A percentile compares a stretch with the other conserved stretches of the same genome.
These are phyloP conservation scores for Zaprionus bogoriensis DNA, from an alignment of 2,888 invertebrate genomes.

Conservation along the genomic window DNA sequence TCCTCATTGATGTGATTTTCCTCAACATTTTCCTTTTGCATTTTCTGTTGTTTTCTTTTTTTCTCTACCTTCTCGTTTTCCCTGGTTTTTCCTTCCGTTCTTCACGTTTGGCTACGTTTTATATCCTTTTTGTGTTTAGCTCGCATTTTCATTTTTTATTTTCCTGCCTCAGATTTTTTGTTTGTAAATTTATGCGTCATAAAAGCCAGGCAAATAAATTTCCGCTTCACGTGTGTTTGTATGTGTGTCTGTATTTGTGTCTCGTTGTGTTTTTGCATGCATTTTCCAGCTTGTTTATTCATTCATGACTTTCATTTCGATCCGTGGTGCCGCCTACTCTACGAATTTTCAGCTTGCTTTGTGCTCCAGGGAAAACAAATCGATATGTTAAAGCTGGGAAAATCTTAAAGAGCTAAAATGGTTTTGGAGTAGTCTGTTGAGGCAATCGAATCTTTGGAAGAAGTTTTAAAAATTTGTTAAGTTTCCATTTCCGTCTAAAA, in stretches of 20 bases:
- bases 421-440: not conserved
- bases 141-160: conserved; percentile 53
- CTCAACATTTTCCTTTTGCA: conserved; percentile 26
- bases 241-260: conserved; percentile 3
- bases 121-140: conserved; percentile 52
- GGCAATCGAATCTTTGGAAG: not conserved
- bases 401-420: not conserved
- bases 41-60: not conserved
- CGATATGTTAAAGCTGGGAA: conserved; percentile 45
- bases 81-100: conserved; percentile 21
- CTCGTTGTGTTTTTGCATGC: conserved; percentile 1
- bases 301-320: conserved; percentile 61
- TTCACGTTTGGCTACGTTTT: conserved; percentile 57
- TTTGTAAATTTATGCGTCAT: conserved; percentile 70
- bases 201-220: conserved; percentile 57
- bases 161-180: conserved; percentile 56
- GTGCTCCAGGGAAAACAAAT: conserved; percentile 39
- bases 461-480: too few species aligned
- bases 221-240: conserved; percentile 6
- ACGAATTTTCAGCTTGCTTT: conserved; percentile 4
- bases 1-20: conserved; percentile 69
- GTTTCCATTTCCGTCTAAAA: too few species aligned
- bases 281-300: conserved; percentile 49
- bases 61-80: not conserved
- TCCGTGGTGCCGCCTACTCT: conserved; percentile 1